A percentile compares a stretch with the other conserved stretches of the same genome.
Conservation (phyloP, 1,140 invertebrate genomes). For the Ridgeia piscesae region DNA sequence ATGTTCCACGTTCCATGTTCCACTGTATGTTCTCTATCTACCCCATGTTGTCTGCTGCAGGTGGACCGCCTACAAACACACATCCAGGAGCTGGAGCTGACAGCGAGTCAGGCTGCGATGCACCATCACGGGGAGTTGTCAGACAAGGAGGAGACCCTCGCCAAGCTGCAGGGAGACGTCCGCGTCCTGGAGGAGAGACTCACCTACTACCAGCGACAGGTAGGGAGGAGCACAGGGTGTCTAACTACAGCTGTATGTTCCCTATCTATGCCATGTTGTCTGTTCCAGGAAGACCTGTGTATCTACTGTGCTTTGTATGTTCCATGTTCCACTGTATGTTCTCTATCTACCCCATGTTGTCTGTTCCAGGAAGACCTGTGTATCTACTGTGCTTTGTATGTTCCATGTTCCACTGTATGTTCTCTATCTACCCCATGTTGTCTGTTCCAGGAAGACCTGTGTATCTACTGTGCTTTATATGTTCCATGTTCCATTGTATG, state of each 20-base stretch:
- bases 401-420: too few species aligned
- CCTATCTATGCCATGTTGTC: too few species aligned
- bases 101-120: conserved; percentile 46
- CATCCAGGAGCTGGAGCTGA: conserved; percentile 48
- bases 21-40: too few species aligned
- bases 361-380: neutral
- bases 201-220: conserved; percentile 46
- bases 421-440: too few species aligned
- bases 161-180: conserved; percentile 46
- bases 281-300: too few species aligned
- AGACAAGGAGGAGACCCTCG: conserved; percentile 47
- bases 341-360: neutral
- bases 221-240: conserved; percentile 13
- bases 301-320: neutral
- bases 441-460: too few species aligned
- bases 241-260: too few species aligned
- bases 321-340: neutral
- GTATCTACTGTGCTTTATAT: too few species aligned
- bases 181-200: conserved; percentile 50
- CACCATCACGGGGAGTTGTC: conserved; percentile 45
- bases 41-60: conserved; percentile 31
- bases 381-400: too few species aligned
- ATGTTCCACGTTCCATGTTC: neutral
- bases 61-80: conserved; percentile 48
- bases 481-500: too few species aligned